phyloP scores from a whole-genome alignment of 1,140 invertebrate genomes.

The Drosophila equinoxialis region DNA sequence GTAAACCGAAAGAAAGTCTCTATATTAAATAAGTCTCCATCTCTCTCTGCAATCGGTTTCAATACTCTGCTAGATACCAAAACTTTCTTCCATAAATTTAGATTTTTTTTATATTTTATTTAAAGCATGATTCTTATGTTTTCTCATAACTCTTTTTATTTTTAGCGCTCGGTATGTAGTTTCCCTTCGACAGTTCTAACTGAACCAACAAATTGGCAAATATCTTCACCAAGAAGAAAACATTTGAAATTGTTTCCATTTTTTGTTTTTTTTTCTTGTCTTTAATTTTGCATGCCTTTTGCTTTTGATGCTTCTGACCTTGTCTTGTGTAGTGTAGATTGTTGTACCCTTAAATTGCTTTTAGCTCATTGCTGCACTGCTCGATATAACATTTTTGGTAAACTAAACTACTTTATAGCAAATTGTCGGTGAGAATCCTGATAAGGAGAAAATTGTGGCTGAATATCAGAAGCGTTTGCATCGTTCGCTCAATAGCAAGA shows the following conservation, averaged over 20 bases:
- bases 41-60: conserved; percentile 39
- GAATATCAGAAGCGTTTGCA: conserved; percentile 91
- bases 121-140: conserved; percentile 55
- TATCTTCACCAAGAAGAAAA: conserved; percentile 12
- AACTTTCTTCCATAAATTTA: conserved; percentile 24
- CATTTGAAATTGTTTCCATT: too few relatives aligned
- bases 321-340: not conserved
- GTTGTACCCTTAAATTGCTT: not conserved
- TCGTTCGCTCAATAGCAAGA: conserved; percentile 92
- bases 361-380: not conserved
- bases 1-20: conserved; percentile 58
- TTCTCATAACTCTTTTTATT: conserved; percentile 44
- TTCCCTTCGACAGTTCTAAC: conserved; percentile 12
- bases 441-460: conserved; percentile 89
- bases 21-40: conserved; percentile 40
- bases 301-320: not conserved
- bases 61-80: conserved; percentile 30
- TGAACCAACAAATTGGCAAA: conserved; percentile 55
- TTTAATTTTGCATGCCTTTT: conserved; percentile 35
- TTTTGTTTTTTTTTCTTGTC: not conserved
- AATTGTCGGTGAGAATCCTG: conserved; percentile 84
- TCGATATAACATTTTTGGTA: not conserved
- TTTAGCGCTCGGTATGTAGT: conserved; percentile 66
- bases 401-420: conserved; percentile 64
- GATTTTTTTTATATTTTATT: conserved; percentile 20